Percentiles rank a stretch among this genome's conserved stretches.
Evolutionary conservation across 2,888 invertebrate species (phyloP).

Genomic region (Helleia helle): DNA sequence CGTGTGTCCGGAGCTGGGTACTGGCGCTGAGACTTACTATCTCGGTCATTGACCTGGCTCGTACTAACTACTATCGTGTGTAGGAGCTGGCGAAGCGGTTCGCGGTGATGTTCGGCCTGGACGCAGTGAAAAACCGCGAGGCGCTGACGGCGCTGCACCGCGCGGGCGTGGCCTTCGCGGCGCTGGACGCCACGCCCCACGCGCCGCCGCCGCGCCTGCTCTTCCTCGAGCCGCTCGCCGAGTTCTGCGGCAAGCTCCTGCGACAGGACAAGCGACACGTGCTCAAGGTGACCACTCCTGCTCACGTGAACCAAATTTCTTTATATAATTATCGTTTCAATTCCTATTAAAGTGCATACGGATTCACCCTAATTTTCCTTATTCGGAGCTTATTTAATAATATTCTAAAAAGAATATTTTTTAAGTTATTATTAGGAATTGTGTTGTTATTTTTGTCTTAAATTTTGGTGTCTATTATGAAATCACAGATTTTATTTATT

Average conservation of each 20-base stretch:
- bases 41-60: too few relatives aligned
- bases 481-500: too few relatives aligned
- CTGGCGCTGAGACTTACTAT: too few relatives aligned
- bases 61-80: conserved; percentile 12
- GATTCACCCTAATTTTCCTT: too few relatives aligned
- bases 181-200: conserved; percentile 80
- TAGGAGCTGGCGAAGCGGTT: conserved; percentile 97
- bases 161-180: conserved; percentile 93
- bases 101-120: conserved; percentile 96
- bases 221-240: conserved; percentile 95
- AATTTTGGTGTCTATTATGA: too few relatives aligned
- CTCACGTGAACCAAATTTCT: background rate
- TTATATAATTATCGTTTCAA: too few relatives aligned
- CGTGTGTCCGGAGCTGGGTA: too few relatives aligned
- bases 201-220: conserved; percentile 90
- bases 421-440: too few relatives aligned
- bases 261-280: conserved; percentile 97
- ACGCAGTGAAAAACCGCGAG: conserved; percentile 96
- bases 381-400: too few relatives aligned
- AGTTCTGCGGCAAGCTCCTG: conserved; percentile 96
- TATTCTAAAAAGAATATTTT: too few relatives aligned
- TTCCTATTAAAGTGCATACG: too few relatives aligned
- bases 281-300: conserved; percentile 47
- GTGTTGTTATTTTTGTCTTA: too few relatives aligned
- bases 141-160: conserved; percentile 96